Conservation (phyloP, 2,113 vertebrate species). For the Psilopogon haemacephalus region DNA sequence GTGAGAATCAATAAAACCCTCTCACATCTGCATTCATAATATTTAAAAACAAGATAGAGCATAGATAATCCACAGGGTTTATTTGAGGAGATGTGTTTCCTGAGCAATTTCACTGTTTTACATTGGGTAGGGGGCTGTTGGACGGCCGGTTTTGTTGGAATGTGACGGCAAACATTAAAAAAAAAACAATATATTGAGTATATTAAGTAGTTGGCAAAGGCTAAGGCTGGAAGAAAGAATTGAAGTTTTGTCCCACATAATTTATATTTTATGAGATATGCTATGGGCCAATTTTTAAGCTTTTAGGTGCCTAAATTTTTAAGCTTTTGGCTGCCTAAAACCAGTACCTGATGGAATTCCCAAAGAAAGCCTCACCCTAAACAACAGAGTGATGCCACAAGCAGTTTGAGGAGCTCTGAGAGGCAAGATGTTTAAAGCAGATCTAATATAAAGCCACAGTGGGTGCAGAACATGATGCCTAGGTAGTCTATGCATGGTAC, state of each 20-base stretch:
- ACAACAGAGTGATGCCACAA: neutral
- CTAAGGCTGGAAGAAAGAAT: neutral
- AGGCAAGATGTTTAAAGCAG: neutral
- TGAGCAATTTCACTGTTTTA: neutral
- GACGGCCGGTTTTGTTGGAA: neutral
- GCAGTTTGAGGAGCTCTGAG: neutral
- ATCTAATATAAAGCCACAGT: neutral
- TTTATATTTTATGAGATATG: neutral
- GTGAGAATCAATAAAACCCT: slow-evolving; percentile 36
- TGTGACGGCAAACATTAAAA: neutral
- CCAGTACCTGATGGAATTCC: rapidly evolving
- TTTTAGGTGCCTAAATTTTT: too few relatives aligned
- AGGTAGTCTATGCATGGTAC: neutral
- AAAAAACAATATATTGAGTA: neutral
- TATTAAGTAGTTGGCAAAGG: neutral
- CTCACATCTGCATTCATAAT: slow-evolving; percentile 29
- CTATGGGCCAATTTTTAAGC: neutral
- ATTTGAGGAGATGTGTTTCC: neutral
- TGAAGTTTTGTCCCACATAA: neutral
- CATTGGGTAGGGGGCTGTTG: neutral
- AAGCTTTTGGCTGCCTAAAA: neutral
- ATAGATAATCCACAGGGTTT: neutral
- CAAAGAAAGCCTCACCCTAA: neutral
- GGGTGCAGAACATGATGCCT: neutral
- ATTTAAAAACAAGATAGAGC: slow-evolving; percentile 44